Conservation (phyloP, 1,140 invertebrate species). For the Drosophila oshimai region DNA sequence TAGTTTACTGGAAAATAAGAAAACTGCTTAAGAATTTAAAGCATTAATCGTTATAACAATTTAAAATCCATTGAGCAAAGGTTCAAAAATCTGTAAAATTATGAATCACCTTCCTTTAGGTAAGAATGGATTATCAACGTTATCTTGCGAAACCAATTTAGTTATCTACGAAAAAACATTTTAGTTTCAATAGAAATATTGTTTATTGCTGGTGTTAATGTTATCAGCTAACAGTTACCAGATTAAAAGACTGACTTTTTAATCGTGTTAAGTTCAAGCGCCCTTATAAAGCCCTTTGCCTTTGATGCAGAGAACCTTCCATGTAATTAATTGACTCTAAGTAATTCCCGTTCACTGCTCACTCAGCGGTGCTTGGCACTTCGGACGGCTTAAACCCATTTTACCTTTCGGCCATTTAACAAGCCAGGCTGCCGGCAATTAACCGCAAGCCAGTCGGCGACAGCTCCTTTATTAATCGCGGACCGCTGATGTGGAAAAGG, state of each 20-base stretch:
- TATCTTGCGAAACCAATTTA: too few species aligned
- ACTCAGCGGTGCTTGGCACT: constrained; percentile 7
- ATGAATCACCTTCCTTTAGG: too few species aligned
- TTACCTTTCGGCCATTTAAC: constrained; percentile 1
- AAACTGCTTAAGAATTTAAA: neutral
- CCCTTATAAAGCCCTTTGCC: neutral
- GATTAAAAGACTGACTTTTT: neutral
- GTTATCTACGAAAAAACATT: too few species aligned
- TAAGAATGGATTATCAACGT: too few species aligned
- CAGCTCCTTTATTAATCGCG: constrained; percentile 63
- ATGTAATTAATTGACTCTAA: constrained; percentile 26
- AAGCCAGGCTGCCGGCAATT: constrained; percentile 28
- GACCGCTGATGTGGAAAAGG: constrained; percentile 61
- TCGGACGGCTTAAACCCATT: neutral
- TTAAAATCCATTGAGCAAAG: too few species aligned
- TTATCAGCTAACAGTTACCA: neutral
- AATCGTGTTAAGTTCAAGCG: neutral
- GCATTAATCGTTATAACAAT: too few species aligned
- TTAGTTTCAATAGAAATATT: too few species aligned
- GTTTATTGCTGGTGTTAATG: neutral
- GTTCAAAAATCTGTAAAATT: too few species aligned
- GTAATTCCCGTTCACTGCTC: constrained; percentile 10
- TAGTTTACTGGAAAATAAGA: neutral
- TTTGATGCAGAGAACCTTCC: neutral
- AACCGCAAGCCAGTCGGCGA: too few species aligned